These are phyloP conservation scores for Sycophila sp. DNA, from an alignment of 1,140 invertebrate genomes.

Conservation along the genomic window DNA sequence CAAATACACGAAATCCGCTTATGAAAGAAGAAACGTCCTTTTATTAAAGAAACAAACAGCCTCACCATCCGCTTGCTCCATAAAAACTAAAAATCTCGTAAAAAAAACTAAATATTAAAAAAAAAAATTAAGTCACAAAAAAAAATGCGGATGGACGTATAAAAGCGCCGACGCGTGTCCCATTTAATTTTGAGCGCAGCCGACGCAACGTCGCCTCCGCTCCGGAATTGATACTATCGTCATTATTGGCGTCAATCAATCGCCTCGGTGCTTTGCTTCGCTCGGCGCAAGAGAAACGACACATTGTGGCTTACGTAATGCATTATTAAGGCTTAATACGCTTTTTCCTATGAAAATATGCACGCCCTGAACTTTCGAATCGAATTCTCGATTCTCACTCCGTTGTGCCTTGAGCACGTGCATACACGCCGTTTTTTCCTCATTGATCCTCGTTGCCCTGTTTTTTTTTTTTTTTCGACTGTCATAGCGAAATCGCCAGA, in stretches of 20 bases:
- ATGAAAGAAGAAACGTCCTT: no score
- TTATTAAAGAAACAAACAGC: no score
- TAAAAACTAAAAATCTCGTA: no score
- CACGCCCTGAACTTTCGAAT: constrained; percentile 25
- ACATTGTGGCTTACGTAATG: constrained; percentile 21
- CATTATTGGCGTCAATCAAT: constrained; percentile 11
- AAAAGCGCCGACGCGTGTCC: neutral
- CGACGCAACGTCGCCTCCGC: no score
- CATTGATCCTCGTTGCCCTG: neutral
- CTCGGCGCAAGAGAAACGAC: neutral
- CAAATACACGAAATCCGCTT: no score
- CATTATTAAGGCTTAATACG: constrained; percentile 3
- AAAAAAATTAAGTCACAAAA: no score
- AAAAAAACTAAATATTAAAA: no score
- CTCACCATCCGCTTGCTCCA: no score
- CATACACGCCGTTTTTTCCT: no score
- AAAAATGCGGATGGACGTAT: neutral
- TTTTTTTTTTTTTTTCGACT: neutral
- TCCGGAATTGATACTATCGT: constrained; percentile 8
- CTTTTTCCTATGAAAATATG: constrained; percentile 8
- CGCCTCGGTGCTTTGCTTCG: neutral
- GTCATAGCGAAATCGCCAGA: no score
- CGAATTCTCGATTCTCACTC: neutral
- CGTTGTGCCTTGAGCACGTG: no score
- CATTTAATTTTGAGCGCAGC: constrained; percentile 6